Evolutionary conservation across 1,140 invertebrate genomes (phyloP).

Genomic region (Aphis gossypii): DNA sequence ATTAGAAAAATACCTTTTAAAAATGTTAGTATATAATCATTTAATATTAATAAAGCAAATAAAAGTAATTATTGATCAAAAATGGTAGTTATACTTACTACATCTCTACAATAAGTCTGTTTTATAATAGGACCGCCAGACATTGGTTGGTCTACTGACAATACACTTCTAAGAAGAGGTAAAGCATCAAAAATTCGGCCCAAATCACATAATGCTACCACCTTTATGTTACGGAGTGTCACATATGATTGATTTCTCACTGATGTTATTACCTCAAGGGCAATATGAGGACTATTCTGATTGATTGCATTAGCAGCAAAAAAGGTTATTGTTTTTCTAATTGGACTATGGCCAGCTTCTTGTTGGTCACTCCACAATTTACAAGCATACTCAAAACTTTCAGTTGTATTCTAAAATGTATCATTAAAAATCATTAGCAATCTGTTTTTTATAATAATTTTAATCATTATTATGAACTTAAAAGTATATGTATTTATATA

Average conservation of each 20-base stretch:
- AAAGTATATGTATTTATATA: too few relatives aligned
- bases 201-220: slow-evolving; percentile 69
- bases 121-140: slow-evolving; percentile 61
- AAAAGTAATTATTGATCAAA: neutral
- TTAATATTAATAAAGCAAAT: neutral
- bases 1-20: neutral
- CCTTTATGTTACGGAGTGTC: slow-evolving; percentile 74
- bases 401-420: slow-evolving; percentile 72
- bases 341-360: slow-evolving; percentile 67
- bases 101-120: slow-evolving; percentile 67
- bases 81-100: slow-evolving; percentile 63
- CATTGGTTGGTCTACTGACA: slow-evolving; percentile 69
- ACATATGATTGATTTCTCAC: slow-evolving; percentile 70
- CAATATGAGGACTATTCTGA: slow-evolving; percentile 72
- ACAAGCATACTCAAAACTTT: slow-evolving; percentile 73
- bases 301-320: slow-evolving; percentile 73
- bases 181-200: slow-evolving; percentile 73
- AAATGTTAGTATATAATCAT: neutral
- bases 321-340: slow-evolving; percentile 71
- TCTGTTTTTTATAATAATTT: neutral
- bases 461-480: too few relatives aligned
- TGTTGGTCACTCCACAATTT: slow-evolving; percentile 70
- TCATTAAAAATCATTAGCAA: neutral
- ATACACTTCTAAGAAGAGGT: slow-evolving; percentile 68
- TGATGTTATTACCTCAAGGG: slow-evolving; percentile 72